phyloP scores from a whole-genome alignment of 1,140 invertebrate genomes.

The Yoshiicerus persimilis region DNA sequence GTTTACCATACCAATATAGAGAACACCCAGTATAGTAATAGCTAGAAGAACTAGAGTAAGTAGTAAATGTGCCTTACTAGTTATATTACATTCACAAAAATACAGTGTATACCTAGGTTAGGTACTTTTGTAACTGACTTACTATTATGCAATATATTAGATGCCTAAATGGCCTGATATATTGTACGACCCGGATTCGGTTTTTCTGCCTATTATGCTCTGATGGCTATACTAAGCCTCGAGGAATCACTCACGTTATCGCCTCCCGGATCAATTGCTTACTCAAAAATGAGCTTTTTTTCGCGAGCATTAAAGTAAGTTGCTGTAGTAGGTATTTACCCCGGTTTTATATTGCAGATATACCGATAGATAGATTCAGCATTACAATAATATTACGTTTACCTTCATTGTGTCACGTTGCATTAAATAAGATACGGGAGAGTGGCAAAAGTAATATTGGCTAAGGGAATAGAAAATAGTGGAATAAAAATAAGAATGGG shows the following conservation, averaged over 20 bases:
- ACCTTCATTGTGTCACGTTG: neutral
- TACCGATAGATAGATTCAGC: neutral
- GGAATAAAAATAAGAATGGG: neutral
- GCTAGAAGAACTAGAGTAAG: too few species aligned
- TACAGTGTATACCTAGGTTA: neutral
- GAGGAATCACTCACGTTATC: conserved; percentile 6
- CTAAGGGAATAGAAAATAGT: neutral
- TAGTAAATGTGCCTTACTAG: too few species aligned
- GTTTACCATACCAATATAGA: neutral
- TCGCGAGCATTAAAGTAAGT: neutral
- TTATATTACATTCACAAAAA: neutral
- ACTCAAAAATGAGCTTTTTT: conserved; percentile 1
- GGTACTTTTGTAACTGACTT: too few species aligned
- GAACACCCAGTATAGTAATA: neutral
- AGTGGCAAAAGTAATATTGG: neutral
- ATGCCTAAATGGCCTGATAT: neutral
- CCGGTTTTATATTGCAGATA: neutral
- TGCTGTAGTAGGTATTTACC: neutral
- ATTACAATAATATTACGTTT: neutral
- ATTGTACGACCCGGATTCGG: neutral
- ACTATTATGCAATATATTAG: neutral
- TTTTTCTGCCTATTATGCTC: neutral
- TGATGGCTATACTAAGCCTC: neutral
- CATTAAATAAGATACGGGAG: neutral
- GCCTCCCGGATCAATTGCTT: conserved; percentile 11